These are phyloP conservation scores for Hirtodrosophila duncani DNA, from an alignment of 2,888 invertebrate species.

Conservation along the genomic window DNA sequence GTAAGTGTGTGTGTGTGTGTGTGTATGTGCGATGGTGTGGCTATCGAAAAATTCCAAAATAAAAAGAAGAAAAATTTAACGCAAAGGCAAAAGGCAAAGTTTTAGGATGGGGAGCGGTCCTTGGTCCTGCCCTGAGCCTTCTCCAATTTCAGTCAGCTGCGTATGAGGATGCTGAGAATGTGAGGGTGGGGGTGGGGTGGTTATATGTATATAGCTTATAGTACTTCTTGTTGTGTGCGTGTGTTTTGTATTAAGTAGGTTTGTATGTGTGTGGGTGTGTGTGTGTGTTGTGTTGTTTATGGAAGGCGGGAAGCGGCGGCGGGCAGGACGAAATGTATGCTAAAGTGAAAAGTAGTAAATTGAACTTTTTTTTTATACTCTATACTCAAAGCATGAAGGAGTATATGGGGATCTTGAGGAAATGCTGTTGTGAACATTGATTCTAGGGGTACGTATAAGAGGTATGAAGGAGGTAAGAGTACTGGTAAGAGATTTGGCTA, in stretches of 20 bases:
- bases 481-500: no score
- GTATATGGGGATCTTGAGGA: no score
- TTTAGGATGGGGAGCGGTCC: slow-evolving; percentile 35
- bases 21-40: slow-evolving; percentile 38
- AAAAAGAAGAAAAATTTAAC: slow-evolving; percentile 70
- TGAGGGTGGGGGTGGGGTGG: slow-evolving; percentile 36
- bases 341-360: slow-evolving; percentile 75
- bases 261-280: neutral
- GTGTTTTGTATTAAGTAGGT: slow-evolving; percentile 39
- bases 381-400: neutral
- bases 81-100: slow-evolving; percentile 67
- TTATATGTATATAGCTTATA: slow-evolving; percentile 2
- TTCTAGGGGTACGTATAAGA: no score
- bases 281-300: neutral
- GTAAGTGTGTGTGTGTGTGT: slow-evolving; percentile 20
- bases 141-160: slow-evolving; percentile 62
- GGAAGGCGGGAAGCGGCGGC: slow-evolving; percentile 36
- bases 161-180: slow-evolving; percentile 32
- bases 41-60: slow-evolving; percentile 73
- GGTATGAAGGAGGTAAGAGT: no score
- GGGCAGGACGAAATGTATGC: no score
- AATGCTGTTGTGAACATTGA: neutral
- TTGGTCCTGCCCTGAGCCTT: slow-evolving; percentile 32
- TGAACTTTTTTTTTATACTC: slow-evolving; percentile 59
- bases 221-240: slow-evolving; percentile 37